phyloP scores from a whole-genome alignment of 2,797 vertebrate species.

The Silurus aristotelis region DNA sequence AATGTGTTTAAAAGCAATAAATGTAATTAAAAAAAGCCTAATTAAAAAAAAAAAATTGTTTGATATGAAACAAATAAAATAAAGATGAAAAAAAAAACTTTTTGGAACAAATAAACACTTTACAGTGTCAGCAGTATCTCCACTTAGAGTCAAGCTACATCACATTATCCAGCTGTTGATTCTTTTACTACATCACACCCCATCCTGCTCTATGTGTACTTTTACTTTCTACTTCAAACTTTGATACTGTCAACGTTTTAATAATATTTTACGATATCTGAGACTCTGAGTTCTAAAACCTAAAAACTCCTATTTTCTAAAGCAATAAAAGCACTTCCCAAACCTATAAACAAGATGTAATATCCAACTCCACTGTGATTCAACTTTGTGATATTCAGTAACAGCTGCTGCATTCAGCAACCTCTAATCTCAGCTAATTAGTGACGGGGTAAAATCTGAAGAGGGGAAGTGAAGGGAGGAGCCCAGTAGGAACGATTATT shows the following conservation, averaged over 20 bases:
- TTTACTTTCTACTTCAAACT: not conserved
- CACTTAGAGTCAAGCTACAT: not conserved
- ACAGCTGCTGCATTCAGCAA: conserved; percentile 35
- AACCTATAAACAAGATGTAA: conserved; percentile 22
- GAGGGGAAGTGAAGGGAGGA: conserved; percentile 34
- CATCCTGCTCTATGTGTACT: not conserved
- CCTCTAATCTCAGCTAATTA: conserved; percentile 43
- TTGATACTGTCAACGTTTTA: not conserved
- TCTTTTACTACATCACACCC: not conserved
- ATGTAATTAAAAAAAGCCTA: too few relatives aligned
- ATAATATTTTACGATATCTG: not conserved
- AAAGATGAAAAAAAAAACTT: not conserved
- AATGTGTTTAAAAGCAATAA: not conserved
- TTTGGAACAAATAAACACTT: not conserved
- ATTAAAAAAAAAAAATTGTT: too few relatives aligned
- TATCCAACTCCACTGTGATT: conserved; percentile 4
- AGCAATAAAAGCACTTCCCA: not conserved
- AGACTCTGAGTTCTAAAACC: not conserved
- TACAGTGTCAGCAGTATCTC: not conserved
- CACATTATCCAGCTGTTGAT: not conserved
- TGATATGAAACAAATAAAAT: not conserved
- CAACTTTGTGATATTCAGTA: conserved; percentile 12
- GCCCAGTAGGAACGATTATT: not conserved
- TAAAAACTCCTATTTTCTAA: not conserved
- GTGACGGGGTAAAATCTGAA: conserved; percentile 19